Evolutionary conservation across 2,888 invertebrate species (phyloP), one percentile per base, ranked within the genome.

Genomic region (Apocheima hispidaria): DNA sequence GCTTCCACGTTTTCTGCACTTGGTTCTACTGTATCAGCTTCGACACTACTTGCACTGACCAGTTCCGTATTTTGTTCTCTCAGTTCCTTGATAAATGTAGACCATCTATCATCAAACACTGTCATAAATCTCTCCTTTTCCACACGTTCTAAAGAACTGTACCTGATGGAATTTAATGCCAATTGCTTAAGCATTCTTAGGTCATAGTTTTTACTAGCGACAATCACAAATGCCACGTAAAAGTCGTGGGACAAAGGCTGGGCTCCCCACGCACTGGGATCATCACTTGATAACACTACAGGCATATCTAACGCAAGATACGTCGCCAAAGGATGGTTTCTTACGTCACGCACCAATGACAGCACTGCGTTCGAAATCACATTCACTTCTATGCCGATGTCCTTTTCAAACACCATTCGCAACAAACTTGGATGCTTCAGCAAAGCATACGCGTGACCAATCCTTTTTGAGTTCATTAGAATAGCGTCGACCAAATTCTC

Each of bases 301-400:
- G 97, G 96, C 77, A 94, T 94, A 48, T 94, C 94, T 28, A 94
- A 86, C 18, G 96, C 94, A 67, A 97, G 92, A 56, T 96, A 93
- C 1, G 90, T 79, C 0, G 94, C 93, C 1, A 95, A 94, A 0
- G 97, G 97, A 88, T 97, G 97, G 78, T 97, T 97, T 38, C 97
- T 93, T 33, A 96, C 89, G 82, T 97, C 97, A 2, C 90, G 83
- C 18, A 96, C 94, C 46, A 97, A 86, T 49, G 93, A 93, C 16
- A 97, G 82, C 23, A 95, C 96, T 77, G 96, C 95, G 83, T 97
- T 97, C 0, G 97, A 97, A 65, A 97, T 95, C 1, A 97, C 96
- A 84, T 95, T 96, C 33, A 97, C 92, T 86, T 97, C 97, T 2
- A 97, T 87, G 0, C 96, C 95, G 54, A 97, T 96, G 44, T 94